A percentile compares a stretch with the other conserved stretches of the same genome.
phyloP scores from a whole-genome alignment of 2,888 invertebrate genomes.

The Emmelina monodactyla region DNA sequence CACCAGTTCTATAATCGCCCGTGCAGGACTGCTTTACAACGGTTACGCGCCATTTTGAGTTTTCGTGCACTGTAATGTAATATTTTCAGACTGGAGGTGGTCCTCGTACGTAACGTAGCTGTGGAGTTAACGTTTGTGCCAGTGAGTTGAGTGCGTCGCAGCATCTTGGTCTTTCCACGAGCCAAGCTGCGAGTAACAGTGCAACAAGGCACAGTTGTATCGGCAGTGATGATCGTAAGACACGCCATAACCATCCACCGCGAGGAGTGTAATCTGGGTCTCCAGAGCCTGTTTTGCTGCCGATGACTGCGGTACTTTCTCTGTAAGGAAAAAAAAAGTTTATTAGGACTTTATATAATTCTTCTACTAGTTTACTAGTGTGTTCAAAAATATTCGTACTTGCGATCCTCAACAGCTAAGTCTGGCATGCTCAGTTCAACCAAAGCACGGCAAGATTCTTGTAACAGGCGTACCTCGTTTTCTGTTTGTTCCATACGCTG shows the following conservation, averaged over 20 bases:
- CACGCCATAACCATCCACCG: conserved; percentile 75
- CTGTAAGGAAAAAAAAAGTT: conserved; percentile 11
- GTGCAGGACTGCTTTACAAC: too few species aligned
- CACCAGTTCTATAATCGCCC: too few species aligned
- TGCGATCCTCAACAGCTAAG: conserved; percentile 43
- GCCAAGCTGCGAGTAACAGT: conserved; percentile 76
- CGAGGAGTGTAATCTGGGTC: conserved; percentile 65
- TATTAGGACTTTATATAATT: neutral
- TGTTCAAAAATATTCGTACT: too few species aligned
- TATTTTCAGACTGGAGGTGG: conserved; percentile 83
- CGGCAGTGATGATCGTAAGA: conserved; percentile 78
- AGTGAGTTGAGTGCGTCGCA: conserved; percentile 82
- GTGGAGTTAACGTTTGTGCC: conserved; percentile 78
- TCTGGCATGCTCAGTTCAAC: conserved; percentile 54
- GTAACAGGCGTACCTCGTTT: conserved; percentile 72
- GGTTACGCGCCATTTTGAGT: too few species aligned
- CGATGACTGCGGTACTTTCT: conserved; percentile 26
- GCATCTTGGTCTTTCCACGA: conserved; percentile 78
- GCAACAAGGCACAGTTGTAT: conserved; percentile 79
- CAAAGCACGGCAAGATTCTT: conserved; percentile 73
- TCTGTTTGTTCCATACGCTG: conserved; percentile 76
- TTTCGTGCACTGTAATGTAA: too few species aligned
- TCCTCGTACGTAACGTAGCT: conserved; percentile 81
- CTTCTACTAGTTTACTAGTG: too few species aligned
- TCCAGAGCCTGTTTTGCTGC: conserved; percentile 60